These are phyloP conservation scores for Hirtodrosophila confusa DNA, from an alignment of 2,888 invertebrate genomes.

Conservation along the genomic window DNA sequence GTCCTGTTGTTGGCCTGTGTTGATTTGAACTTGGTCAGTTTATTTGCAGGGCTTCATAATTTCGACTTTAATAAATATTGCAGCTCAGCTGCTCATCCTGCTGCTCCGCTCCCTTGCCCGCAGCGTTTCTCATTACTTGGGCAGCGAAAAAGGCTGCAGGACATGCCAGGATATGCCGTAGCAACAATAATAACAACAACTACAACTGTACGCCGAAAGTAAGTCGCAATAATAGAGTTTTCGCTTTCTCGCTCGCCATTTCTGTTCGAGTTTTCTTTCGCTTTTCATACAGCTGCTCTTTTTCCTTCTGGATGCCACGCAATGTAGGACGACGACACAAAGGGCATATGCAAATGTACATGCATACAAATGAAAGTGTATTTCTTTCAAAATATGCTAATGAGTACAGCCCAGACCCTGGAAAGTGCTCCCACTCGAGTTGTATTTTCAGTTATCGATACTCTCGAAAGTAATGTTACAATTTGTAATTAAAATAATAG, in stretches of 20 bases:
- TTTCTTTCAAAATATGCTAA: no score
- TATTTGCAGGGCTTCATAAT: conserved; percentile 49
- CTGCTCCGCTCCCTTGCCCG: conserved; percentile 6
- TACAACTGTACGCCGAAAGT: conserved; percentile 24
- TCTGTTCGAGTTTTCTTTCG: conserved; percentile 41
- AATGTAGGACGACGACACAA: neutral
- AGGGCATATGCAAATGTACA: neutral
- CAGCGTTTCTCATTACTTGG: conserved; percentile 56
- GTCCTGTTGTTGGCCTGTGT: neutral
- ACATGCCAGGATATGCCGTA: conserved; percentile 14
- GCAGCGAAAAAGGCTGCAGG: conserved; percentile 40
- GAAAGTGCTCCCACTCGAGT: no score
- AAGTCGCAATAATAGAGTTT: conserved; percentile 55
- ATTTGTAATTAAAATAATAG: no score
- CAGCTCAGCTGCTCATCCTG: conserved; percentile 10
- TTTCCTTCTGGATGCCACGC: conserved; percentile 3
- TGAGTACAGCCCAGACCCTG: no score
- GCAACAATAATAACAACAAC: neutral
- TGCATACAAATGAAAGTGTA: no score
- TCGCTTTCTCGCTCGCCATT: conserved; percentile 40
- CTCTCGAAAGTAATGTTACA: no score
- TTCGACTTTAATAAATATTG: conserved; percentile 59
- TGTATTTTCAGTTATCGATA: no score
- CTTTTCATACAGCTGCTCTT: conserved; percentile 41
- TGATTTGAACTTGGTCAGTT: conserved; percentile 24